Evolutionary conservation across 2,113 vertebrate species (phyloP), one percentile per base, ranked within the genome.

Genomic region (Himantopus leucocephalus): DNA sequence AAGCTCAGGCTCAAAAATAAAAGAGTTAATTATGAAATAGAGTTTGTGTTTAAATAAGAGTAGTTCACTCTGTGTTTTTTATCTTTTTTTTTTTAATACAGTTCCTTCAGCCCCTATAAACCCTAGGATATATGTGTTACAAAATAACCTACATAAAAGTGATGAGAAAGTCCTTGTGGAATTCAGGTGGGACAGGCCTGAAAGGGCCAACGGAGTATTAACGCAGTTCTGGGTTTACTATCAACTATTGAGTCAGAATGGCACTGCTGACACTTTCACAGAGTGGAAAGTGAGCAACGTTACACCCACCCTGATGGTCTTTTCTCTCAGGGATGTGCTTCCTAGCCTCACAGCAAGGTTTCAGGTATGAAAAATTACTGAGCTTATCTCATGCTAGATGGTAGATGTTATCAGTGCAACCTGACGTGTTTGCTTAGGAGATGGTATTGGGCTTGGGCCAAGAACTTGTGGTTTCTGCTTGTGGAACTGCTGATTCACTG

Each of bases 161-260:
- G 85, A 92, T 80, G 92, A 85, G 12, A 72, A 95, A 60, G 66
- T 91, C 62, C 35, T 78, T 43, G 94, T 98, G 62, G 97, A 98
- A 79, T 96, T 98, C 85, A 97, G 97, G 52, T 98, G 98, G 98
- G 96, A 97, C 89, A 94, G 90, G 27, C 98, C 98, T 77, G 90
- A 96, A 76, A 94, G 39, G 39, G 76, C 87, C 50, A 98, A 98
- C 2, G 98, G 98, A 50, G 60, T 95, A 53, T 78, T 98, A 91
- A 97, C 26, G 1, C 96, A 94, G 45, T 98, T 96, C 68, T 96
- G 92, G 48, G 80, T 98, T 94, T 95, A 94, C 85, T 98, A 98
- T 70, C 97, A 96, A 39, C 63, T 97, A 22, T 45, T 79, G 52
- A 97, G 87, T 78, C 86, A 90, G 66, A 98, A 60, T 32, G 58